These are phyloP conservation scores for Gallinago solitaria DNA, from an alignment of 2,797 vertebrate genomes.

Conservation along the genomic window DNA sequence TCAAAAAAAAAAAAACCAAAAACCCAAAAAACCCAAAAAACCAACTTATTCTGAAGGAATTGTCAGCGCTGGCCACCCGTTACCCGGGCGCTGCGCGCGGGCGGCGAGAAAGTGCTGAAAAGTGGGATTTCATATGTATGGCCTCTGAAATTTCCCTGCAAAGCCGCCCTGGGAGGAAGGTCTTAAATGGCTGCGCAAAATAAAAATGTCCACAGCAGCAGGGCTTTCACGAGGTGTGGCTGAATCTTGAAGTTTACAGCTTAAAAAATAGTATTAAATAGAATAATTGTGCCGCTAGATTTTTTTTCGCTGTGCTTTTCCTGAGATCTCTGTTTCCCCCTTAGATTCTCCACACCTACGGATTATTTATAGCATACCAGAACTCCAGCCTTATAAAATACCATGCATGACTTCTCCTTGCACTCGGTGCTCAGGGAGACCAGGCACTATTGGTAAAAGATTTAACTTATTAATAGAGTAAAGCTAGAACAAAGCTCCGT, in stretches of 20 bases:
- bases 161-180: not conserved
- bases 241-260: not conserved
- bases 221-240: not conserved
- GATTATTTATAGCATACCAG: constrained; percentile 46
- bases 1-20: not conserved
- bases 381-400: constrained; percentile 18
- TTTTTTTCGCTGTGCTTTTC: constrained; percentile 7
- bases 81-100: not conserved
- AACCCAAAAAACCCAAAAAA: too few species aligned
- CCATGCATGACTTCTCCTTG: constrained; percentile 36
- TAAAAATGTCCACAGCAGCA: not conserved
- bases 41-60: not conserved
- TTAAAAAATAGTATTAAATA: not conserved
- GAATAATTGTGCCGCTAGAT: not conserved
- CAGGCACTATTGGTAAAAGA: not conserved
- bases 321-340: constrained; percentile 48
- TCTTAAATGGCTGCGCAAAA: not conserved
- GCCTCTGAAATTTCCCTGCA: not conserved
- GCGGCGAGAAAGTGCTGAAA: rapidly evolving
- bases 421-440: not conserved
- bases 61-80: not conserved
- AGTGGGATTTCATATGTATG: not conserved
- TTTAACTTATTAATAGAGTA: constrained; percentile 58
- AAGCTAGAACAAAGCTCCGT: constrained; percentile 44
- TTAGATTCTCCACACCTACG: constrained; percentile 25